Evolutionary conservation across 2,113 vertebrate genomes (phyloP).

Genomic region (Tachysurus vachellii): DNA sequence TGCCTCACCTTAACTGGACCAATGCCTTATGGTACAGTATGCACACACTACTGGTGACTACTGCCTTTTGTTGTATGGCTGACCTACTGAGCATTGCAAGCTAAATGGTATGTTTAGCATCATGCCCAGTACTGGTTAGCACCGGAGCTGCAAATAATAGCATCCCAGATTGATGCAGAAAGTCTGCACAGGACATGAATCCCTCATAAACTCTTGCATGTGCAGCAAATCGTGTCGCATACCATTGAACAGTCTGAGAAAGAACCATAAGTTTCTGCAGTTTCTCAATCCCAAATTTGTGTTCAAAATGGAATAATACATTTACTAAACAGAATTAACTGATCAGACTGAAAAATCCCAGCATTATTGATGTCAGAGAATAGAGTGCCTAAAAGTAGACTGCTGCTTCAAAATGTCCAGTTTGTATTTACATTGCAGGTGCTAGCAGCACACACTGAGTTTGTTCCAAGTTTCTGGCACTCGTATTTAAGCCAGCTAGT

Average conservation of each 20-base stretch:
- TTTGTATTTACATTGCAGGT: not conserved
- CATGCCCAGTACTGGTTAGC: not conserved
- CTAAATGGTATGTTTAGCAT: not conserved
- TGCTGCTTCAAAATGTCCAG: not conserved
- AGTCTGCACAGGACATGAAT: not conserved
- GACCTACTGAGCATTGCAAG: not conserved
- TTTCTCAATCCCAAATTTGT: not conserved
- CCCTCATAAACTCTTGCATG: not conserved
- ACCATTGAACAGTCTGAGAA: not conserved
- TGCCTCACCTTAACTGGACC: not conserved
- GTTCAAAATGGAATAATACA: not conserved
- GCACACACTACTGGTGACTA: not conserved
- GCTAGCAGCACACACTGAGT: not conserved
- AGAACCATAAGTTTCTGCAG: not conserved
- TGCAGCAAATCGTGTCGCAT: not conserved
- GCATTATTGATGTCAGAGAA: not conserved
- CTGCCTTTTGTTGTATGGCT: not conserved
- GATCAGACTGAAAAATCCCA: not conserved
- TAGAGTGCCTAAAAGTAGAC: not conserved
- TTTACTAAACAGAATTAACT: not conserved
- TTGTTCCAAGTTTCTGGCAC: not conserved
- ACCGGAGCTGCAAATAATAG: not conserved
- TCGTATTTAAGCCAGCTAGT: not conserved
- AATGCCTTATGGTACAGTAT: not conserved
- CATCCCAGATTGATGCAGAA: not conserved